Percentiles rank a stretch among this genome's conserved stretches.
Evolutionary conservation across 2,888 invertebrate species (phyloP).

Genomic region (Tineola bisselliella): DNA sequence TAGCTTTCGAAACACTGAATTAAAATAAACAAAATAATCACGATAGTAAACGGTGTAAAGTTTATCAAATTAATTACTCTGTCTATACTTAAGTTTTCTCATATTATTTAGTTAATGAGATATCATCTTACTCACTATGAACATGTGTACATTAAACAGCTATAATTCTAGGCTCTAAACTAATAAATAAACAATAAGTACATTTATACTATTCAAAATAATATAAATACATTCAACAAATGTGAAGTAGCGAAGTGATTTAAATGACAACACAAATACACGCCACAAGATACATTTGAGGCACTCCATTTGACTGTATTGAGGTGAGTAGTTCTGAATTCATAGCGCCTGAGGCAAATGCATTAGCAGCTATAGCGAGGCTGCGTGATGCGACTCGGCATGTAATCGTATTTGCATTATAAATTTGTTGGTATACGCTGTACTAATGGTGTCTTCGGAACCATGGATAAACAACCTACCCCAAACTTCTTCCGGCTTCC

Average conservation of each 20-base stretch:
- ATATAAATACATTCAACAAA: not conserved
- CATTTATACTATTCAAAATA: not conserved
- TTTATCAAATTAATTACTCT: too few species aligned
- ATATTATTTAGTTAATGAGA: too few species aligned
- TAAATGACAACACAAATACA: not conserved
- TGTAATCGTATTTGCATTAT: slow-evolving; percentile 67
- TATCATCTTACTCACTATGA: too few species aligned
- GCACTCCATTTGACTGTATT: slow-evolving; percentile 7
- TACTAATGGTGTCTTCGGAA: slow-evolving; percentile 46
- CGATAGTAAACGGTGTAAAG: too few species aligned
- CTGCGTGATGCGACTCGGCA: slow-evolving; percentile 28
- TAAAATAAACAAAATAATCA: too few species aligned
- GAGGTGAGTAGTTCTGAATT: slow-evolving; percentile 45
- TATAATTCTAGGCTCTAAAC: too few species aligned
- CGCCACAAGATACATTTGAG: slow-evolving; percentile 8
- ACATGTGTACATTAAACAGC: too few species aligned
- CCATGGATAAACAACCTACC: slow-evolving; percentile 37
- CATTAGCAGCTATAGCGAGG: slow-evolving; percentile 41
- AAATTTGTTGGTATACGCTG: slow-evolving; percentile 51
- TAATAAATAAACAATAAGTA: too few species aligned
- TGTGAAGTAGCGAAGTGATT: not conserved
- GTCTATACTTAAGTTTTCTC: too few species aligned
- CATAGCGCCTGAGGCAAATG: slow-evolving; percentile 44
- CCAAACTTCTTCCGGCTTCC: slow-evolving; percentile 10
- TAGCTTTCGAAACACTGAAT: too few species aligned